Base-by-base conservation (phyloP, 2,888 invertebrate species). In the Hirtodrosophila trivittata region DNA sequence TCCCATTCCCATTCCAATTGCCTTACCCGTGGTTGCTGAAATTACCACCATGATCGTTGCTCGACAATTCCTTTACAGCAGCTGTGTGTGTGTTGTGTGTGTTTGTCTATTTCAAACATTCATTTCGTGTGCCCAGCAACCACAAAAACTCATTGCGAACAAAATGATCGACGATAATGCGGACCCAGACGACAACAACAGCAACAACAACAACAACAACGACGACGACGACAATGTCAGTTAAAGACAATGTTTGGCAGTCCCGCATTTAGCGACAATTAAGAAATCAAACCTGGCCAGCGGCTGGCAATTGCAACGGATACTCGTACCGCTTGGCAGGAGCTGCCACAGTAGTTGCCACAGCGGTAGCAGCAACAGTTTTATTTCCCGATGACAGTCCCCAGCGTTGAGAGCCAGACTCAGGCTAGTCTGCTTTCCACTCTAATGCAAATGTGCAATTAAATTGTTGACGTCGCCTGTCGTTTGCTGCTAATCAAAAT, bases 201-300 rank as follows among this genome's bases (percentile, higher is more conserved):
- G 46, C 47, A 41, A 41, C 46, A 42, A 58, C 12, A 38, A 51
- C 64, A 35, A 37, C 28, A 10, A 46, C 21, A 33, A 25, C 39
- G 16, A 25, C 52, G 28, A 46, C 58, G 41, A 18, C 49, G 32
- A 52, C 51, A 58, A 45, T 47, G 49, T 62, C 52, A 60, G 47
- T 50, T 35, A 46, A 56, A 76, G 33, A 68, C 77, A 75, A 69
- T 65, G 77, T 59, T 66, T 35, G 75, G 47, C 62, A 49, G 78
- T 76, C 86, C 87, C 88, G 88, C 83, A 88, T 86, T 84, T 80
- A 76, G 74, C 74, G 73, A 66, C 87, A 88, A 88, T 86, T 88
- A 88, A 87, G 78, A 82, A 86, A 87, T 85, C 78, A 80, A 85
- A 80, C 71, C 78, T 77, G 68, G 71, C 55, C 70, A 60, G 66